phyloP scores from a whole-genome alignment of 2,113 vertebrate genomes.

The Pao palembangensis region DNA sequence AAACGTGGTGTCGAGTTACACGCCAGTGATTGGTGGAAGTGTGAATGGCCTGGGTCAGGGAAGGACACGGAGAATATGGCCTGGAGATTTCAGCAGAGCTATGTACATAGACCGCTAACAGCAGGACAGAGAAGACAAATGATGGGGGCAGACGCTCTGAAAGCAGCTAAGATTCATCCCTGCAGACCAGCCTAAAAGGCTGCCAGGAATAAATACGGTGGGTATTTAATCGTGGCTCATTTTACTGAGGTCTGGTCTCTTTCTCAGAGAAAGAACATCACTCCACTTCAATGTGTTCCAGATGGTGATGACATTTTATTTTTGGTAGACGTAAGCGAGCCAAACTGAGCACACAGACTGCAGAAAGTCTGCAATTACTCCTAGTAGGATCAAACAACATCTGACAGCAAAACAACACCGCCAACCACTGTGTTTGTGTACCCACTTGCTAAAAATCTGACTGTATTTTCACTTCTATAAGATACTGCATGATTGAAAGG shows the following conservation, averaged over 20 bases:
- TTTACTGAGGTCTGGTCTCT: slow-evolving; percentile 6
- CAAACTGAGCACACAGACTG: neutral
- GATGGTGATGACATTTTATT: slow-evolving; percentile 53
- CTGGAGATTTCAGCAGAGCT: slow-evolving; percentile 38
- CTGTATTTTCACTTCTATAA: no score
- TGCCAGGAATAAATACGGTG: slow-evolving; percentile 2
- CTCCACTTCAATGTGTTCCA: slow-evolving; percentile 50
- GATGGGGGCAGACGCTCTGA: slow-evolving; percentile 19
- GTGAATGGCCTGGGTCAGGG: slow-evolving; percentile 42
- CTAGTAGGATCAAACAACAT: slow-evolving; percentile 8
- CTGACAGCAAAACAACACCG: no score
- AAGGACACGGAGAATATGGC: slow-evolving; percentile 52
- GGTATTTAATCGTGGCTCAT: neutral
- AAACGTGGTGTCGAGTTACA: slow-evolving; percentile 60
- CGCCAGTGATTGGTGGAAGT: slow-evolving; percentile 38
- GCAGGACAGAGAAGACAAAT: slow-evolving; percentile 18
- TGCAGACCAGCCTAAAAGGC: slow-evolving; percentile 14
- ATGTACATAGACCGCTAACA: slow-evolving; percentile 19
- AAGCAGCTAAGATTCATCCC: slow-evolving; percentile 14
- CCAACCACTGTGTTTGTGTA: neutral
- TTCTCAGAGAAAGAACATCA: slow-evolving; percentile 16
- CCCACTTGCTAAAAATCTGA: no score
- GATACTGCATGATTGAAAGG: no score
- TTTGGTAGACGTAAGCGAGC: slow-evolving; percentile 20
- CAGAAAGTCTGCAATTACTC: slow-evolving; percentile 20